These are phyloP conservation scores for Dicaeum eximium DNA, from an alignment of 2,113 vertebrate genomes.

Conservation along the genomic window DNA sequence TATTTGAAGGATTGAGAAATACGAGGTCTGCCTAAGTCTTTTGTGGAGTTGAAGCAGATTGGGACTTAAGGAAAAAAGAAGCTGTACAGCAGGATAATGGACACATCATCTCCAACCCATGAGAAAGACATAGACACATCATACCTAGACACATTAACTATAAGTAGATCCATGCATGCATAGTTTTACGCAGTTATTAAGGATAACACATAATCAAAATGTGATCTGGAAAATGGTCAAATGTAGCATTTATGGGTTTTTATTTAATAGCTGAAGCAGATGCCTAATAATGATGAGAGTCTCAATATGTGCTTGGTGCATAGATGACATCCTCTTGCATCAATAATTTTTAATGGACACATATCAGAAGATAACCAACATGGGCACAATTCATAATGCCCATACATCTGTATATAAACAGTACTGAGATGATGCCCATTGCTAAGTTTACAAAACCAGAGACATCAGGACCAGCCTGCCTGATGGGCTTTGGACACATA, in stretches of 20 bases:
- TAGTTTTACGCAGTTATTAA: not conserved
- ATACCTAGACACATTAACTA: not conserved
- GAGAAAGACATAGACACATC: not conserved
- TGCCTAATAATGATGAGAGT: not conserved
- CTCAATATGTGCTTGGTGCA: not conserved
- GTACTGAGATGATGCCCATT: not conserved
- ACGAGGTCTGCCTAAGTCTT: rapidly evolving
- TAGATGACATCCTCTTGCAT: not conserved
- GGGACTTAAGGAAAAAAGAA: not conserved
- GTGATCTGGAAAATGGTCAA: not conserved
- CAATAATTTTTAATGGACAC: not conserved
- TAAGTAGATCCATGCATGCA: not conserved
- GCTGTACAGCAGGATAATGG: not conserved
- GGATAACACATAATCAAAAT: not conserved
- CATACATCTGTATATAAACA: not conserved
- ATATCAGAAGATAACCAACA: not conserved
- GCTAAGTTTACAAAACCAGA: not conserved
- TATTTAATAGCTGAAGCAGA: not conserved
- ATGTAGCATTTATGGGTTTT: not conserved
- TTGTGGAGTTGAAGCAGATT: not conserved
- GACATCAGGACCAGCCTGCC: not conserved
- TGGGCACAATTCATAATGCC: not conserved
- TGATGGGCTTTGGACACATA: not conserved
- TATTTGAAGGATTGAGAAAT: not conserved
- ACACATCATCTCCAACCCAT: not conserved